Percentiles rank a stretch among this genome's conserved stretches.
Evolutionary conservation across 2,113 vertebrate species (phyloP).

Genomic region (Cromileptes altivelis): DNA sequence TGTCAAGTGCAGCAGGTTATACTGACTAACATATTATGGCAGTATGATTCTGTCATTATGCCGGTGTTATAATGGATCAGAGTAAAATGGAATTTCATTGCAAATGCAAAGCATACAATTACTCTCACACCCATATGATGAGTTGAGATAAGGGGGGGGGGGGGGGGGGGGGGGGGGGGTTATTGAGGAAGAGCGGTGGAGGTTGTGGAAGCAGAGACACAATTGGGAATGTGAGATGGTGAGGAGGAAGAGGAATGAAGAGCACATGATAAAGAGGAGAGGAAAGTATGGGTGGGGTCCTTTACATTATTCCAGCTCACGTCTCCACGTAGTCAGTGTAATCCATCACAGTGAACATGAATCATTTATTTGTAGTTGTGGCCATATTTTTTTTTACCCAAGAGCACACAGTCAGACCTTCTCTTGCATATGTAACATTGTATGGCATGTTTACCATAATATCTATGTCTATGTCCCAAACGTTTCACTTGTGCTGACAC

Average conservation of each 20-base stretch:
- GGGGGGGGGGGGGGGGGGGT: neutral
- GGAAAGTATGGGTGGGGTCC: neutral
- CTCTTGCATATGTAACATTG: neutral
- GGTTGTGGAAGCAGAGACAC: conserved; percentile 3
- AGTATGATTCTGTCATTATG: conserved; percentile 25
- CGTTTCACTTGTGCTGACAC: neutral
- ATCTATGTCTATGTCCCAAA: neutral
- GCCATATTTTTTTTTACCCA: neutral
- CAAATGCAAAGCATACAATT: neutral
- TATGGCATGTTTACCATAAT: neutral
- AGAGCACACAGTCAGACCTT: neutral
- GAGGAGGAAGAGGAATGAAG: neutral
- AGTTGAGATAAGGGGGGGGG: conserved; percentile 37
- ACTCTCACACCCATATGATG: neutral
- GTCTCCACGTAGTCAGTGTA: neutral
- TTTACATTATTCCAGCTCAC: conserved; percentile 14
- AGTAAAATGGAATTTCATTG: conserved; percentile 7
- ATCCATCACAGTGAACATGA: conserved; percentile 16
- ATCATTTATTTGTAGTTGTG: neutral
- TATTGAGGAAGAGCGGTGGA: conserved; percentile 36
- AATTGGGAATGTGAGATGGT: neutral
- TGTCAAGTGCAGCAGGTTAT: conserved; percentile 23
- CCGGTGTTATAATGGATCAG: neutral
- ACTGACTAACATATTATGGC: conserved; percentile 5
- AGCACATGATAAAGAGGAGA: too few relatives aligned